phyloP scores from a whole-genome alignment of 2,797 vertebrate species.

The Podarcis siculus region DNA sequence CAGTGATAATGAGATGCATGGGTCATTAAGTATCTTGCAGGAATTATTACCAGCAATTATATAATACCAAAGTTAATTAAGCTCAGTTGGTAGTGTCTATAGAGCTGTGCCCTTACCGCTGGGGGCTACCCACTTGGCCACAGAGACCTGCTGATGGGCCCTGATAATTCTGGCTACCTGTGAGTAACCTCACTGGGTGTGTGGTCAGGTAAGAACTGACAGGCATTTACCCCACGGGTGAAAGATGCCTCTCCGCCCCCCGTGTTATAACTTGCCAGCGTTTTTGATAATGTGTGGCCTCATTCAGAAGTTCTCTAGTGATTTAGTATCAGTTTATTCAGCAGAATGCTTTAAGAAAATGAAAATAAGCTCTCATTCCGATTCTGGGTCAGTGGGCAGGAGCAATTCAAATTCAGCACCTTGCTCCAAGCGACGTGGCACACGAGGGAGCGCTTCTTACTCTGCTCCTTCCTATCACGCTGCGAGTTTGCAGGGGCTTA shows the following conservation, averaged over 20 bases:
- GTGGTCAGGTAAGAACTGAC: neutral
- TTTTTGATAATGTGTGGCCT: neutral
- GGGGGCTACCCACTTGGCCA: neutral
- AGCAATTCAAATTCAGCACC: slow-evolving; percentile 63
- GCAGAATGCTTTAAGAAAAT: slow-evolving; percentile 24
- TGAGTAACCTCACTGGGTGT: neutral
- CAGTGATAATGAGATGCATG: slow-evolving; percentile 32
- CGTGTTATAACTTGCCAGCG: slow-evolving; percentile 4
- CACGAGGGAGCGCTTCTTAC: slow-evolving; percentile 45
- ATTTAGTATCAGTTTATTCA: slow-evolving; percentile 26
- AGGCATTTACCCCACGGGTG: neutral
- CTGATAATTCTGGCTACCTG: neutral
- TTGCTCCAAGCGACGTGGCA: slow-evolving; percentile 59
- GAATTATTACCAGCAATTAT: slow-evolving; percentile 29
- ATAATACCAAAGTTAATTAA: slow-evolving; percentile 32
- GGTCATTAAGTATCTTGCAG: slow-evolving; percentile 17
- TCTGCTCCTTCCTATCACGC: slow-evolving; percentile 65
- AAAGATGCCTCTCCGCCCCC: neutral
- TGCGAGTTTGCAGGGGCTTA: slow-evolving; percentile 68
- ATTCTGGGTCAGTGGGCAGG: slow-evolving; percentile 58
- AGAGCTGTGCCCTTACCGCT: slow-evolving; percentile 10
- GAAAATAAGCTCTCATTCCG: slow-evolving; percentile 48
- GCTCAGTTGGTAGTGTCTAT: neutral
- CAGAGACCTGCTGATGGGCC: neutral
- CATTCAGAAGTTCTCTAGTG: slow-evolving; percentile 11